Percentiles rank a stretch among this genome's conserved stretches.
Evolutionary conservation across 2,113 vertebrate species (phyloP).

Genomic region (Tauraco erythrolophus): DNA sequence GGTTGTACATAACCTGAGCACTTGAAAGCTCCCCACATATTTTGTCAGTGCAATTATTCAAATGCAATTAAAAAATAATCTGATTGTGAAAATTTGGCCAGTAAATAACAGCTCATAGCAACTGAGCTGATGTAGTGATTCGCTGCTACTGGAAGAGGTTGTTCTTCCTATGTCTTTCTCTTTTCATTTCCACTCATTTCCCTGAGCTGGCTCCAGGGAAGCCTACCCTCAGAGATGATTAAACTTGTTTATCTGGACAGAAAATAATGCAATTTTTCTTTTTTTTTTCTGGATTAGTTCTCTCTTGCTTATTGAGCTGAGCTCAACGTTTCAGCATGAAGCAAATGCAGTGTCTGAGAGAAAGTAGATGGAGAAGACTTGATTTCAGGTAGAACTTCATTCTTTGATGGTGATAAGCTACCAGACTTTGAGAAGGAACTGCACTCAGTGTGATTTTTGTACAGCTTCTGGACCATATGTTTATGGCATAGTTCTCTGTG

Average conservation of each 20-base stretch:
- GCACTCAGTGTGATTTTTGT: neutral
- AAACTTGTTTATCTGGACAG: neutral
- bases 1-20: neutral
- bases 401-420: neutral
- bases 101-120: neutral
- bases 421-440: neutral
- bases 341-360: neutral
- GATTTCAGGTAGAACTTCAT: neutral
- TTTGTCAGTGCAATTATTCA: neutral
- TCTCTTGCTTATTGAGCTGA: neutral
- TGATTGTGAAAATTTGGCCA: neutral
- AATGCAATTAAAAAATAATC: neutral
- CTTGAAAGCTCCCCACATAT: neutral
- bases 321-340: neutral
- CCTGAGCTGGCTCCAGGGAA: neutral
- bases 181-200: neutral
- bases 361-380: neutral
- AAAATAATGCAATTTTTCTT: neutral
- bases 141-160: neutral
- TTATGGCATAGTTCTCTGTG: neutral
- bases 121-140: neutral
- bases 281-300: neutral
- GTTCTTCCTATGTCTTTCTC: neutral
- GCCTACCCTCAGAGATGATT: neutral
- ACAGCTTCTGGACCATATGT: neutral